Evolutionary conservation across 2,113 vertebrate species (phyloP).

Genomic region (Toxotes jaculatrix): DNA sequence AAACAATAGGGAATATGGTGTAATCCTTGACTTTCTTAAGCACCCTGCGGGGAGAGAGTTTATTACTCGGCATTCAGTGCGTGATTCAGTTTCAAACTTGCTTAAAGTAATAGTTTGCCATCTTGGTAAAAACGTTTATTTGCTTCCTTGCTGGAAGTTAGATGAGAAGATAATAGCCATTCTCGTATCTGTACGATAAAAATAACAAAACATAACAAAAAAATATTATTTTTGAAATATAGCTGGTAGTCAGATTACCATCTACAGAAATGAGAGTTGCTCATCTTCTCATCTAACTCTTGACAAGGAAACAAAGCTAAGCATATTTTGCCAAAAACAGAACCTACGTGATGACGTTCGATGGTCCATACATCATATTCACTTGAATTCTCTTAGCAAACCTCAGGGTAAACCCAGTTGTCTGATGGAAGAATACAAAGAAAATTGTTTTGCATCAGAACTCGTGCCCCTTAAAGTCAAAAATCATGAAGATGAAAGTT

Average conservation of each 20-base stretch:
- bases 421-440: constrained; percentile 78
- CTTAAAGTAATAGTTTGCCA: not conserved
- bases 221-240: not conserved
- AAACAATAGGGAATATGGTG: constrained; percentile 90
- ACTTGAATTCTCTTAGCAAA: constrained; percentile 95
- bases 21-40: constrained; percentile 83
- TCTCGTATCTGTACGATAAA: not conserved
- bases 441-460: not conserved
- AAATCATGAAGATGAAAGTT: not conserved
- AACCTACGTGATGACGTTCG: constrained; percentile 87
- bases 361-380: constrained; percentile 89
- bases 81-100: not conserved
- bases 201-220: no score
- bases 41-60: constrained; percentile 80
- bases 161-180: not conserved
- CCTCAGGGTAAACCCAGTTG: constrained; percentile 92
- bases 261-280: no score
- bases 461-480: not conserved
- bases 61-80: constrained; percentile 27
- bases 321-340: not conserved
- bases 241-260: no score
- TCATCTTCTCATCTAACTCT: not conserved
- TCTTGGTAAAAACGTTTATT: not conserved
- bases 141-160: not conserved
- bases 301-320: not conserved